A percentile compares a stretch with the other conserved stretches of the same genome.
These are phyloP conservation scores for Sinhomidia bicolor DNA, from an alignment of 2,888 invertebrate genomes.

Conservation along the genomic window DNA sequence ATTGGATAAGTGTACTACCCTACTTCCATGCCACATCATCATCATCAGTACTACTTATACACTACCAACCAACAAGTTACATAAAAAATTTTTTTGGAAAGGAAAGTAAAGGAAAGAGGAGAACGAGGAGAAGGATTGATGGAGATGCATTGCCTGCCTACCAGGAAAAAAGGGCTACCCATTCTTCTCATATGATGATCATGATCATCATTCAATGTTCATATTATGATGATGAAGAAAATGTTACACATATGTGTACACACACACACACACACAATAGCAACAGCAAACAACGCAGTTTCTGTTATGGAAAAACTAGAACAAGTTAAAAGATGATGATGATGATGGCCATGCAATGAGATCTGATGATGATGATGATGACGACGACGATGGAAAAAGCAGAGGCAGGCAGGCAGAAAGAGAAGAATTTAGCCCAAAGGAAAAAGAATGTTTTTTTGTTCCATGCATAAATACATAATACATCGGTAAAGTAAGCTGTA, in stretches of 20 bases:
- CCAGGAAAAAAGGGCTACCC: too few species aligned
- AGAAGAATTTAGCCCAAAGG: constrained; percentile 10
- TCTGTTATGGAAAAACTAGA: constrained; percentile 31
- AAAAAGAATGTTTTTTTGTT: background rate
- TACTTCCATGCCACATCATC: too few species aligned
- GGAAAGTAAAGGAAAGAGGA: background rate
- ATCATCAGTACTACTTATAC: too few species aligned
- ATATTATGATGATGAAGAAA: too few species aligned
- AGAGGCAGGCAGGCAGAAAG: background rate
- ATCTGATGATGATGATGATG: background rate
- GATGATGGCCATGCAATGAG: background rate
- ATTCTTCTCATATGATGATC: constrained; percentile 1
- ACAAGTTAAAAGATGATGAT: background rate
- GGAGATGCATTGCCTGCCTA: too few species aligned
- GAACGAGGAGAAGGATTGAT: background rate
- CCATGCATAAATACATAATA: constrained; percentile 22
- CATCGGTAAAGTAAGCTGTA: background rate
- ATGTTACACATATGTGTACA: background rate
- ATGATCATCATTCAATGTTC: background rate
- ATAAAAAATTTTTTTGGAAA: background rate
- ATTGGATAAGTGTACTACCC: too few species aligned
- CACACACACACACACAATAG: background rate
- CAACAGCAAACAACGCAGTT: too few species aligned
- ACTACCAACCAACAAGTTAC: constrained; percentile 9
- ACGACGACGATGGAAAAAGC: constrained; percentile 1